These are phyloP conservation scores for Todus mexicanus DNA, from an alignment of 2,797 vertebrate genomes.

Conservation along the genomic window DNA sequence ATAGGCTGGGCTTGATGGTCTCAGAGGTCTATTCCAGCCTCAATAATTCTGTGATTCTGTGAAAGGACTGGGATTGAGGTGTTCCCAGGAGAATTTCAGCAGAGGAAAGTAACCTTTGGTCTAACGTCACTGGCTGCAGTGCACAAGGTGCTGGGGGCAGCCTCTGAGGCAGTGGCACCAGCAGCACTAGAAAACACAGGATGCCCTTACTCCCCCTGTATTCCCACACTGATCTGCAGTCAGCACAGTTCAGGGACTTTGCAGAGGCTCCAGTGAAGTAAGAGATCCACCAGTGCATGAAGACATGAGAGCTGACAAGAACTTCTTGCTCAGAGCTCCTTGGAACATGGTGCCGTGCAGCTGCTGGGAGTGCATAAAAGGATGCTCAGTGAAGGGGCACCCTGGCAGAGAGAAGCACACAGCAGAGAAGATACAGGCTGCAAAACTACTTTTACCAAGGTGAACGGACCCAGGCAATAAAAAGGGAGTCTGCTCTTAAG, in stretches of 20 bases:
- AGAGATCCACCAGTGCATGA: not conserved
- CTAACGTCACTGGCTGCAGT: not conserved
- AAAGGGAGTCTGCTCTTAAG: not conserved
- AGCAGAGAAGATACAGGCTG: not conserved
- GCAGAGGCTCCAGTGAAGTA: not conserved
- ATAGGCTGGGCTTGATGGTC: too few species aligned
- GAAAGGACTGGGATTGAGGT: too few species aligned
- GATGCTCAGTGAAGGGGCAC: not conserved
- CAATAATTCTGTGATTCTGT: too few species aligned
- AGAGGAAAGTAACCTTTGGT: not conserved
- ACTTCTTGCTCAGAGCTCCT: not conserved
- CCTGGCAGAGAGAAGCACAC: not conserved
- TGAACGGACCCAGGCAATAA: not conserved
- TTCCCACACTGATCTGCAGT: not conserved
- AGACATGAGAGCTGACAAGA: not conserved
- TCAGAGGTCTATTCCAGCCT: too few species aligned
- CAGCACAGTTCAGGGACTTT: not conserved
- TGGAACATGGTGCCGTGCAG: not conserved
- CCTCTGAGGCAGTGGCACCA: not conserved
- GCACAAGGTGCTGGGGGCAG: not conserved
- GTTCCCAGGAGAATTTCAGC: not conserved
- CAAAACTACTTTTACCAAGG: not conserved
- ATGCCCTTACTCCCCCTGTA: not conserved
- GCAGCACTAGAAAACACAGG: not conserved
- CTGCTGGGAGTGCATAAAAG: not conserved